Evolutionary conservation across 2,113 vertebrate genomes (phyloP).

Genomic region (Gambusia affinis): DNA sequence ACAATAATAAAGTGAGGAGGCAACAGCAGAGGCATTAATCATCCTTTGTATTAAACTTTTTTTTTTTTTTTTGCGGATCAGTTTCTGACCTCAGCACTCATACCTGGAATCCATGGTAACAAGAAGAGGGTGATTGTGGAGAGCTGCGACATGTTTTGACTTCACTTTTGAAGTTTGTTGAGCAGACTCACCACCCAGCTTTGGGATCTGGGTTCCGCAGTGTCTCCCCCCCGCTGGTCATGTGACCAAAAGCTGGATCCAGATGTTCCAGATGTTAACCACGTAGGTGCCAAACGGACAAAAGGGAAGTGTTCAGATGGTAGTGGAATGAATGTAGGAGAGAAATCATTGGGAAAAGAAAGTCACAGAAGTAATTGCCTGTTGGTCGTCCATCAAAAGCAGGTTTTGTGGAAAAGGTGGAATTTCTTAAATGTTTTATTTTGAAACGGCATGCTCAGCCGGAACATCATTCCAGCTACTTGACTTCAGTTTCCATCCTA

Average conservation of each 20-base stretch:
- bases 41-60: conserved; percentile 3
- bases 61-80: no score
- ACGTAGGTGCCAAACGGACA: conserved; percentile 32
- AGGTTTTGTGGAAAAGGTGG: background rate
- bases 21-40: background rate
- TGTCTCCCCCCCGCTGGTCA: conserved; percentile 32
- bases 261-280: conserved; percentile 76
- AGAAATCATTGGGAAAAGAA: background rate
- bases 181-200: background rate
- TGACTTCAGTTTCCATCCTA: background rate
- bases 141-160: conserved; percentile 51
- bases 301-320: background rate
- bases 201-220: conserved; percentile 11
- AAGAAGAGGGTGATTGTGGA: conserved; percentile 37
- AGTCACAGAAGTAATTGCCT: background rate
- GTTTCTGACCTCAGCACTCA: conserved; percentile 1
- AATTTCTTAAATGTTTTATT: background rate
- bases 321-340: rapidly evolving
- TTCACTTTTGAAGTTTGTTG: background rate
- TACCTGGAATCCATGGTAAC: conserved; percentile 71
- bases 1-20: background rate
- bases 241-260: conserved; percentile 53
- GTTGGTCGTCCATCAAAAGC: conserved; percentile 4
- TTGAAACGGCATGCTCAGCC: background rate
- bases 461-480: background rate